A percentile compares a stretch with the other conserved stretches of the same genome.
Conservation (phyloP, 1,140 invertebrate genomes). For the Panagrolaimus sp. region DNA sequence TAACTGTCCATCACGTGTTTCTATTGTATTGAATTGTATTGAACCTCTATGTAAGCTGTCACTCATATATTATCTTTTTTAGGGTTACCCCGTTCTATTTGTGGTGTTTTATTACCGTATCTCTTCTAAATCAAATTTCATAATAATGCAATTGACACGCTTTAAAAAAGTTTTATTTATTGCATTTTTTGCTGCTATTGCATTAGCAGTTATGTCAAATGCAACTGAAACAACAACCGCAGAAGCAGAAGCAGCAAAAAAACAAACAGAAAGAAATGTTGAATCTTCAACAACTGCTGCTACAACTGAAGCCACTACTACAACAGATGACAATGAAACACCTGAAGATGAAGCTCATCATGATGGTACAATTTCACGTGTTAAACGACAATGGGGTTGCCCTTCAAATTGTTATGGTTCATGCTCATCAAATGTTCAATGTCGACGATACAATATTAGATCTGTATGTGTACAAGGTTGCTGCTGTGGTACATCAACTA, state of each 20-base stretch:
- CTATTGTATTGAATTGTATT: no score
- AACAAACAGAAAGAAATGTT: no score
- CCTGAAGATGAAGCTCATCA: background rate
- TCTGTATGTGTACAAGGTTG: constrained; percentile 9
- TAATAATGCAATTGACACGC: constrained; percentile 6
- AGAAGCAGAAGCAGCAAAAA: background rate
- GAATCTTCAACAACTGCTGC: no score
- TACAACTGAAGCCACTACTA: background rate
- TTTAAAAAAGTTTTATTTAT: constrained; percentile 8
- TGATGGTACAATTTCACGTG: constrained; percentile 3
- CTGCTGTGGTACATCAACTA: constrained; percentile 7
- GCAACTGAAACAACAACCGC: background rate
- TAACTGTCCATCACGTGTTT: no score
- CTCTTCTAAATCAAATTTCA: no score
- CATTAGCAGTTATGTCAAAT: background rate
- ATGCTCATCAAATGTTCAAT: constrained; percentile 1
- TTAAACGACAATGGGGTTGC: constrained; percentile 12
- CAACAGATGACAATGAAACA: no score
- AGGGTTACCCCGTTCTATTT: no score
- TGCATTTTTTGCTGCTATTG: constrained; percentile 3
- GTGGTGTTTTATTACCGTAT: no score
- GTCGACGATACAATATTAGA: background rate
- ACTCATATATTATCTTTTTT: no score
- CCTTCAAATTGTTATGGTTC: constrained; percentile 1
- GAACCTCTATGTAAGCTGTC: no score